Base-by-base conservation (phyloP, 2,797 vertebrate species). In the Amblyraja radiata region DNA sequence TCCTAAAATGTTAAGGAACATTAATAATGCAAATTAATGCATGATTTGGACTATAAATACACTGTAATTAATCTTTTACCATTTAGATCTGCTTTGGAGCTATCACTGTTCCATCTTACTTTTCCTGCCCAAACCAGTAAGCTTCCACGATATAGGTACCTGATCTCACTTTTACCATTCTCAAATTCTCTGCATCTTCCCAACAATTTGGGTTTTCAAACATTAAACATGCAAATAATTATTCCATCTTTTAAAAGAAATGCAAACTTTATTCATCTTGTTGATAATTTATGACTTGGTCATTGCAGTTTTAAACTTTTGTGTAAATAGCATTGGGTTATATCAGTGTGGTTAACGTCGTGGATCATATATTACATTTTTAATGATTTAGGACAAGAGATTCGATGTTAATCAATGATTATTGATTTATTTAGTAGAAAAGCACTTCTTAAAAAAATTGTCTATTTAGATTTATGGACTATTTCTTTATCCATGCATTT, bases 31-130 rank as follows among this genome's bases (percentile, higher is more conserved):
- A 68, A 8, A 32, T 32, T 32, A 32, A 32, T 68, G 7, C 7
- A 58, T 86, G 14, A 86, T 2, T 10, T 68, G 14, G n/a, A 68
- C 84, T 9, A 68, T 25, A 36, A 21, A 68, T 68, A 21, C 61
- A 84, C 21, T 23, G 25, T 28, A 61, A 2, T 28, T 28, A 84
- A 84, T 84, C 25, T 61, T 84, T 84, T 25, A 84, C 81, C 61
- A 84, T 84, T 84, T 61, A 84, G 81, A 88, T 88, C n/a, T 68
- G n/a, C 7, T 68, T 88, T 68, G 61, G 32, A 88, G 8, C n/a
- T 88, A 32, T 68, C 32, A 21, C 2, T 11, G 25, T 18, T 63
- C 54, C 54, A 23, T 61, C 25, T 68, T 88, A 16, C 16, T 88
- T 86, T 65, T 36, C 2, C 16, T 16, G 14, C n/a, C 84, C 7